These are phyloP conservation scores for Platyrinchus mystaceus DNA, from an alignment of 2,797 vertebrate genomes.

Conservation along the genomic window DNA sequence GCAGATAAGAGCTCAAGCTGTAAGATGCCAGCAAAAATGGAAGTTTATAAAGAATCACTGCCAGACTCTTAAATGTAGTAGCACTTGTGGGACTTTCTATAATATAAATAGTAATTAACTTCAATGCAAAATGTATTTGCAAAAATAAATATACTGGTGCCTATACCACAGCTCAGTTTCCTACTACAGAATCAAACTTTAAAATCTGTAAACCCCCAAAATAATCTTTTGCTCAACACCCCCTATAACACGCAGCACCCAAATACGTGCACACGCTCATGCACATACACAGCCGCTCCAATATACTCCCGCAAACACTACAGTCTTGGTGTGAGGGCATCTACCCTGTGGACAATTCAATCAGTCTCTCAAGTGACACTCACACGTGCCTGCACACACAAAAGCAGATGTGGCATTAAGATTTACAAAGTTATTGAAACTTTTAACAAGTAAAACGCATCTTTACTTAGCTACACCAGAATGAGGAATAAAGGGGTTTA, in stretches of 20 bases:
- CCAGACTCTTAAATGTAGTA: conserved; percentile 46
- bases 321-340: conserved; percentile 53
- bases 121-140: conserved; percentile 2
- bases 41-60: conserved; percentile 59
- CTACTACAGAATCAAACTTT: background rate
- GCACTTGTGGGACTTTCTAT: conserved; percentile 41
- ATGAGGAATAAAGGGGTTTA: conserved; percentile 98
- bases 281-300: background rate
- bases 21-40: conserved; percentile 32
- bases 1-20: conserved; percentile 47
- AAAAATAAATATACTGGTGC: conserved; percentile 6
- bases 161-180: background rate
- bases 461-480: conserved; percentile 91
- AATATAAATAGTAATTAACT: conserved; percentile 55
- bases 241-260: background rate
- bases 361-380: conserved; percentile 92
- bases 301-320: background rate
- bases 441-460: conserved; percentile 98
- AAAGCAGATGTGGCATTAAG: conserved; percentile 98
- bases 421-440: conserved; percentile 99
- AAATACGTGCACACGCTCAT: background rate
- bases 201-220: background rate
- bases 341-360: conserved; percentile 83
- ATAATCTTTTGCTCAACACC: background rate
- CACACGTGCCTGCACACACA: conserved; percentile 83